phyloP scores from a whole-genome alignment of 1,140 invertebrate genomes.

The Lethocerus indicus region DNA sequence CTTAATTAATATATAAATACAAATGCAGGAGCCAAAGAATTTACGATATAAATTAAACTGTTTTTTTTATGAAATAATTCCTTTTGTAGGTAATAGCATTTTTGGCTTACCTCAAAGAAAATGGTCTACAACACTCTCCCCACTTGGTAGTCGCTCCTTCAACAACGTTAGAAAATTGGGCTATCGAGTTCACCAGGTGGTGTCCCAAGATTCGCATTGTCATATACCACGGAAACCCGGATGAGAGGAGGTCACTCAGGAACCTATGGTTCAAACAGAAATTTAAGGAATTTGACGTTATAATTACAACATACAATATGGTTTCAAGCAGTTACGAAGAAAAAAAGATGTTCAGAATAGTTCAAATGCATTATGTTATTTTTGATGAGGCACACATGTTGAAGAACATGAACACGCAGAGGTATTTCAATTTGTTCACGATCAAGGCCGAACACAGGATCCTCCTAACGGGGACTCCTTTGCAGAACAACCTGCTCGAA shows the following conservation, averaged over 20 bases:
- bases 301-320: constrained; percentile 79
- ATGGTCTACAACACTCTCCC: constrained; percentile 33
- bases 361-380: constrained; percentile 78
- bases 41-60: too few species aligned
- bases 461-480: constrained; percentile 76
- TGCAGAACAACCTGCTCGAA: constrained; percentile 93
- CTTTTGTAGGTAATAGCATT: constrained; percentile 82
- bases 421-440: constrained; percentile 76
- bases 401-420: constrained; percentile 86
- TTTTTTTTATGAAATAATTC: too few species aligned
- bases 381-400: constrained; percentile 97
- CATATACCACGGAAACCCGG: constrained; percentile 75
- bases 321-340: constrained; percentile 69
- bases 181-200: constrained; percentile 66
- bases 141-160: constrained; percentile 85
- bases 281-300: constrained; percentile 58
- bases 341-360: constrained; percentile 73
- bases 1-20: too few species aligned
- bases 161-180: constrained; percentile 86
- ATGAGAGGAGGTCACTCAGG: constrained; percentile 61
- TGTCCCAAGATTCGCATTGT: constrained; percentile 63
- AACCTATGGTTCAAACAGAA: constrained; percentile 57
- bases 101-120: constrained; percentile 71
- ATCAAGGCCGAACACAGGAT: constrained; percentile 70
- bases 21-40: too few species aligned